These are phyloP conservation scores for Patella ulyssiponensis DNA, from an alignment of 2,888 invertebrate genomes.

Conservation along the genomic window DNA sequence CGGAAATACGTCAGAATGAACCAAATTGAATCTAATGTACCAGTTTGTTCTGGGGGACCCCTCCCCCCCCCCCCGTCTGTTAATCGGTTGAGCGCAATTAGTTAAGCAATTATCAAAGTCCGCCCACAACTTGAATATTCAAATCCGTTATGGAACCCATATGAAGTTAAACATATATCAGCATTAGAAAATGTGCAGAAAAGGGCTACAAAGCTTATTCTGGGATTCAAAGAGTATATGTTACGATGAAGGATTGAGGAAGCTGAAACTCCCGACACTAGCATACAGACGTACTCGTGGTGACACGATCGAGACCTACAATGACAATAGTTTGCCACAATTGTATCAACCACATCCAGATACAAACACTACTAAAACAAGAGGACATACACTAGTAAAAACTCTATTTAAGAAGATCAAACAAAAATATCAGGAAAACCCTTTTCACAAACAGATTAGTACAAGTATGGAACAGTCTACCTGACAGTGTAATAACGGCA, in stretches of 20 bases:
- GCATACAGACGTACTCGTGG: conserved; percentile 15
- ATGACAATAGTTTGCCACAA: neutral
- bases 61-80: no score
- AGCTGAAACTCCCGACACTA: conserved; percentile 18
- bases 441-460: neutral
- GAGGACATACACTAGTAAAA: neutral
- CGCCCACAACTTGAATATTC: conserved; percentile 30
- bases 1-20: no score
- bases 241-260: conserved; percentile 22
- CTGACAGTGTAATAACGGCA: neutral
- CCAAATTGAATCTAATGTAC: no score
- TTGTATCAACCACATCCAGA: neutral
- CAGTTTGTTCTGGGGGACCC: no score
- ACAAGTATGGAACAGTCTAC: neutral
- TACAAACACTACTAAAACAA: neutral
- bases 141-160: conserved; percentile 23
- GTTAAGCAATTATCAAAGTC: neutral
- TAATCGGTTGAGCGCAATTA: no score
- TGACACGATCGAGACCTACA: conserved; percentile 28
- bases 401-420: neutral
- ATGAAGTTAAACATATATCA: conserved; percentile 17
- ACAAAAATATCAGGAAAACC: neutral
- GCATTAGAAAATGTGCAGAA: conserved; percentile 27
- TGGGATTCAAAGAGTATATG: conserved; percentile 12
- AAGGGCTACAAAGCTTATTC: conserved; percentile 25